A percentile compares a stretch with the other conserved stretches of the same genome.
Conservation (phyloP, 2,113 vertebrate genomes). For the Labeo rohita region DNA sequence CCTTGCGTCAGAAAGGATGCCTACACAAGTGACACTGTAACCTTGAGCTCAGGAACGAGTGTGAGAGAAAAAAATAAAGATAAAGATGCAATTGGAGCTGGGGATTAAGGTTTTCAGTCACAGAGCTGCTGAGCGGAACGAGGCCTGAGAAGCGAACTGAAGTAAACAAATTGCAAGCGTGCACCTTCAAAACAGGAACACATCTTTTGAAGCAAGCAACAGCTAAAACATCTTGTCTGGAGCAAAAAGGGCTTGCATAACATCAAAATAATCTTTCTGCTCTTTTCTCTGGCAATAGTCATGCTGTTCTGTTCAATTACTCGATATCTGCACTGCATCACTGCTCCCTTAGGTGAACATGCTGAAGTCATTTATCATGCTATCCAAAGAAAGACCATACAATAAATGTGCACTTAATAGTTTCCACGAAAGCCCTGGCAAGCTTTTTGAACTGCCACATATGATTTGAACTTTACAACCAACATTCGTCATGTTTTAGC, state of each 20-base stretch:
- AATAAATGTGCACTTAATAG: slow-evolving; percentile 8
- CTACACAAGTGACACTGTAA: slow-evolving; percentile 26
- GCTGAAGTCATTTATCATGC: slow-evolving; percentile 14
- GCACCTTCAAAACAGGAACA: background rate
- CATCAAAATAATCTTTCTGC: background rate
- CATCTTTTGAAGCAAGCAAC: background rate
- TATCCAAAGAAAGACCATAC: slow-evolving; percentile 11
- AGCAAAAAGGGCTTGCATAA: slow-evolving; percentile 7
- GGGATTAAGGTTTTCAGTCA: slow-evolving; percentile 34
- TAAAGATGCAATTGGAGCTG: slow-evolving; percentile 20
- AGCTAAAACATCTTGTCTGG: slow-evolving; percentile 21
- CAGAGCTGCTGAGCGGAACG: background rate
- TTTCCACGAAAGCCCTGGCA: slow-evolving; percentile 29
- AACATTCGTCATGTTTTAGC: slow-evolving; percentile 36
- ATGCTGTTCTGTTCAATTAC: slow-evolving; percentile 13
- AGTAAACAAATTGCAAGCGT: background rate
- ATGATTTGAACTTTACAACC: slow-evolving; percentile 13
- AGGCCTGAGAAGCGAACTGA: slow-evolving; percentile 2
- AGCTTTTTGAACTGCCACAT: slow-evolving; percentile 24
- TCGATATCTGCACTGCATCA: slow-evolving; percentile 30
- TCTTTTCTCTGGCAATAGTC: background rate
- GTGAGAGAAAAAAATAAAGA: slow-evolving; percentile 14
- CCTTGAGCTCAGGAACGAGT: background rate
- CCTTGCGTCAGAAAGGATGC: background rate
- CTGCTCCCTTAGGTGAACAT: background rate